Evolutionary conservation across 2,888 invertebrate genomes (phyloP).

Genomic region (Macropis europaea): DNA sequence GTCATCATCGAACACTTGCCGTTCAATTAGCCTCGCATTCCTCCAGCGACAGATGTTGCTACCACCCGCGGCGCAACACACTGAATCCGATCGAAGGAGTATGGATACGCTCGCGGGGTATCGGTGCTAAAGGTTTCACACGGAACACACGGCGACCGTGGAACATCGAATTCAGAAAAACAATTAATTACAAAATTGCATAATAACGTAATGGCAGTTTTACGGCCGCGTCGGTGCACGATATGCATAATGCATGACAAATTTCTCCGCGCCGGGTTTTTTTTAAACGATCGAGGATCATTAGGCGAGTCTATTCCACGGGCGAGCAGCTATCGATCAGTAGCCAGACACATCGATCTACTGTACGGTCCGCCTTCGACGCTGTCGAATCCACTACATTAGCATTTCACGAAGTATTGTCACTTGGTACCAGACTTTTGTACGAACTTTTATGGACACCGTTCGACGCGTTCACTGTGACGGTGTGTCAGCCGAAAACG

Average conservation of each 20-base stretch:
- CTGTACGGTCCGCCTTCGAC: conserved; percentile 3
- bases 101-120: conserved; percentile 52
- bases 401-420: conserved; percentile 52
- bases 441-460: too few relatives aligned
- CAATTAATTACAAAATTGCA: conserved; percentile 50
- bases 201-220: conserved; percentile 27
- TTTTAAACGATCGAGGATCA: conserved; percentile 44
- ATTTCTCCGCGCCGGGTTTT: conserved; percentile 50
- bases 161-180: conserved; percentile 45
- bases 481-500: too few relatives aligned
- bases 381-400: conserved; percentile 37
- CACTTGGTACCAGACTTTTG: too few relatives aligned
- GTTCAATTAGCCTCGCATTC: conserved; percentile 72
- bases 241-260: conserved; percentile 57
- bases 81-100: conserved; percentile 67
- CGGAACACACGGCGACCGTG: conserved; percentile 31
- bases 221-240: not conserved
- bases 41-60: conserved; percentile 62
- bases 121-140: conserved; percentile 55
- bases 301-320: conserved; percentile 36
- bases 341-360: conserved; percentile 32
- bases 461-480: too few relatives aligned
- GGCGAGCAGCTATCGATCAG: conserved; percentile 36
- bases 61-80: conserved; percentile 64
- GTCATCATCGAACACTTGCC: conserved; percentile 54